Evolutionary conservation across 2,113 vertebrate species (phyloP), one percentile per base, ranked within the genome.

Genomic region (Micronisus gabar): DNA sequence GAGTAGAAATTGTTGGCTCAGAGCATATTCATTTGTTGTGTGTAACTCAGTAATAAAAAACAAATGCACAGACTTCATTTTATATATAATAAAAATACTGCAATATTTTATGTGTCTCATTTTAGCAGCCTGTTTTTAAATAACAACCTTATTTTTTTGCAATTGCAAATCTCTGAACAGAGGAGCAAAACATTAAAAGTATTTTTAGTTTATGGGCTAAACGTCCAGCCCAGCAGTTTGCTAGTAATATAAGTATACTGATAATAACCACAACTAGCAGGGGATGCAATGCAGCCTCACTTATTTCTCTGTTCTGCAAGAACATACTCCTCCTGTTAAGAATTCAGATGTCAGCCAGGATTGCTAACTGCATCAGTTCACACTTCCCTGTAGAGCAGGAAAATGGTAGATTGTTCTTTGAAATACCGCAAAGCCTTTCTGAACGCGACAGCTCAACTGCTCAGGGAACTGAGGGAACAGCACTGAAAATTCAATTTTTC

Each of bases 81-180:
- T 91, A 95, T 94, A 73, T 96, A 95, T 95, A 93, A 96, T 95
- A 96, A 96, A 97, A 97, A 96, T 96, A 95, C 96, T 94, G 87
- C 93, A 88, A 90, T 96, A 96, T 96, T 97, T 97, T 96, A 94
- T 97, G 92, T 93, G 96, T 96, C 96, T 96, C 96, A 97, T 97
- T 97, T 96, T 95, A 96, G 96, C 96, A 97, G 96, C 90, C 95
- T 86, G 59, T 94, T 96, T 96, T 96, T 91, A 95, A 97, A 97
- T 95, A 97, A 95, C 95, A 95, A 25, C 61, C 76, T 90, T 96
- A 52, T 84, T 94, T 96, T 95, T 92, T 92, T 88, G 83, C 88
- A 87, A 84, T 93, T 91, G 88, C 93, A 95, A 93, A 93, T 96
- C 88, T 91, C 95, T 85, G 88, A 91, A 95, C 81, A 88, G 95